A percentile compares a stretch with the other conserved stretches of the same genome.
phyloP scores from a whole-genome alignment of 2,888 invertebrate genomes.

The Actias luna region DNA sequence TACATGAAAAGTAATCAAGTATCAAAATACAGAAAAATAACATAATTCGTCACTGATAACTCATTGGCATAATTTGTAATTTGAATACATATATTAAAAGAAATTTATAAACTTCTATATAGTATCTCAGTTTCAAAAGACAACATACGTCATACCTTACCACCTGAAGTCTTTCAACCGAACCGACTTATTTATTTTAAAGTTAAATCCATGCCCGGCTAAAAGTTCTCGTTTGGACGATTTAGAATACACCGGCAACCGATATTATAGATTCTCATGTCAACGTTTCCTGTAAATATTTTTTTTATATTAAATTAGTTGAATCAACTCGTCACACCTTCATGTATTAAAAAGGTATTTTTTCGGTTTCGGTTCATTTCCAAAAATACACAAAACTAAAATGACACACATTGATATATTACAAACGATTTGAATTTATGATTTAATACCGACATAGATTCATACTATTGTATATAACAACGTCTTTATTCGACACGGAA shows the following conservation, averaged over 20 bases:
- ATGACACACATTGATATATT: neutral
- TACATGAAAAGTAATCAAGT: too few relatives aligned
- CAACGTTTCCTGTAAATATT: constrained; percentile 59
- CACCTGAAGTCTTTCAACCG: constrained; percentile 50
- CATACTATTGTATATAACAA: neutral
- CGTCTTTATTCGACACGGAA: constrained; percentile 6
- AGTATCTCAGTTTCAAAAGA: too few relatives aligned
- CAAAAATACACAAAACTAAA: neutral
- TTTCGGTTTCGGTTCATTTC: neutral
- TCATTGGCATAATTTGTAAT: too few relatives aligned
- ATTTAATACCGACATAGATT: neutral
- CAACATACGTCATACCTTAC: constrained; percentile 27
- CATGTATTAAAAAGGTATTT: neutral
- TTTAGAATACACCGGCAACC: constrained; percentile 48
- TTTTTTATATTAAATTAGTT: constrained; percentile 26
- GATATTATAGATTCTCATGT: constrained; percentile 51
- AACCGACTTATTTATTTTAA: constrained; percentile 47
- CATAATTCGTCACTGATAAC: too few relatives aligned
- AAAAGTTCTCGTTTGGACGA: constrained; percentile 47
- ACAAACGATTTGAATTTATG: neutral
- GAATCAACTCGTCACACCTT: constrained; percentile 5
- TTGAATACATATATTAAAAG: too few relatives aligned
- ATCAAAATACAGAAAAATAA: too few relatives aligned
- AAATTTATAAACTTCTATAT: too few relatives aligned
- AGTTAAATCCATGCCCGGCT: constrained; percentile 60